These are phyloP conservation scores for Drosophila takahashii DNA, from an alignment of 1,140 invertebrate genomes.

Conservation along the genomic window DNA sequence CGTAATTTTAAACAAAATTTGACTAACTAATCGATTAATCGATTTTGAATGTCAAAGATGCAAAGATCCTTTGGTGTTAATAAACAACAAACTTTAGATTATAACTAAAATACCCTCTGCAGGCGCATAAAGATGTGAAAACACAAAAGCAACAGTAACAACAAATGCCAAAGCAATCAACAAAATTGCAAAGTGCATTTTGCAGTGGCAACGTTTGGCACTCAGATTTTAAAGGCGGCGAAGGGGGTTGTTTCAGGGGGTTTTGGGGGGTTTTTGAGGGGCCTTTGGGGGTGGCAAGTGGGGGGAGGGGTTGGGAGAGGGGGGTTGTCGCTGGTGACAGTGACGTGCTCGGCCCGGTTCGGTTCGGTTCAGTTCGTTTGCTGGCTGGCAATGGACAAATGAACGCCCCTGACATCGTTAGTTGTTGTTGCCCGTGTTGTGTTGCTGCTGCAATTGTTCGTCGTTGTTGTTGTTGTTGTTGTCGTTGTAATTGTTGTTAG, in stretches of 20 bases:
- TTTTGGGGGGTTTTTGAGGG: neutral
- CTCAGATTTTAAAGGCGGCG: conserved; percentile 35
- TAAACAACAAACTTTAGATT: neutral
- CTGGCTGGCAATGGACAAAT: conserved; percentile 79
- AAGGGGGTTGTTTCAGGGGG: conserved; percentile 5
- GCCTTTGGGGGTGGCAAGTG: neutral
- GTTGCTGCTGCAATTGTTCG: conserved; percentile 27
- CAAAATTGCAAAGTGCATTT: conserved; percentile 82
- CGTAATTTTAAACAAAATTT: too few relatives aligned
- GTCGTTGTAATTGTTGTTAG: conserved; percentile 72
- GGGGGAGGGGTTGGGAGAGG: conserved; percentile 13
- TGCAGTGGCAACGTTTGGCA: conserved; percentile 77
- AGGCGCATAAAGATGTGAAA: conserved; percentile 8
- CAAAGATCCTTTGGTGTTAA: too few relatives aligned
- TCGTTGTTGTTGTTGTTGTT: conserved; percentile 13
- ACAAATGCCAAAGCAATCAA: conserved; percentile 81
- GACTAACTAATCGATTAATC: neutral
- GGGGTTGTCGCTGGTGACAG: conserved; percentile 65
- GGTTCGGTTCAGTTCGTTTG: conserved; percentile 61
- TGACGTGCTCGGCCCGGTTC: conserved; percentile 79
- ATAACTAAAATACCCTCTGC: conserved; percentile 8
- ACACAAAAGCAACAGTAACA: conserved; percentile 50
- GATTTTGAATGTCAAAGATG: too few relatives aligned
- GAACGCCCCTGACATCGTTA: conserved; percentile 81
- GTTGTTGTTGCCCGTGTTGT: conserved; percentile 45